phyloP scores from a whole-genome alignment of 2,797 vertebrate species.

The Tapera naevia region DNA sequence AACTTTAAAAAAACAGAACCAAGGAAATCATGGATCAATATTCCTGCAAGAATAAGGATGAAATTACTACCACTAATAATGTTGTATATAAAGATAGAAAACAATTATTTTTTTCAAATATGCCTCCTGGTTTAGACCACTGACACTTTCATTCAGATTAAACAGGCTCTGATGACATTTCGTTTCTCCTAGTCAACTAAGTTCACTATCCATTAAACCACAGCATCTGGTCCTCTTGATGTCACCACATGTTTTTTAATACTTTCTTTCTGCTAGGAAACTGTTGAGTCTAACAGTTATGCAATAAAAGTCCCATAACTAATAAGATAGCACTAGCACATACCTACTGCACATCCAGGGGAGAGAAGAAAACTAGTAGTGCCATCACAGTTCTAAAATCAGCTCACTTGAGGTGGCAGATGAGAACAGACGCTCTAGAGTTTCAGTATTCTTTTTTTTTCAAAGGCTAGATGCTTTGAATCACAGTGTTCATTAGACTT shows the following conservation, averaged over 20 bases:
- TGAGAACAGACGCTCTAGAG: not conserved
- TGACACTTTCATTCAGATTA: not conserved
- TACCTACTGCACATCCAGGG: not conserved
- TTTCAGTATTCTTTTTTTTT: not conserved
- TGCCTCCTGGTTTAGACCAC: not conserved
- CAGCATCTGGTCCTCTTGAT: not conserved
- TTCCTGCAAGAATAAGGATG: not conserved
- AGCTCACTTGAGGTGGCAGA: not conserved
- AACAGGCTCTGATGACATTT: not conserved
- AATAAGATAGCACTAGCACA: not conserved
- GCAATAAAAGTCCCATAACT: not conserved
- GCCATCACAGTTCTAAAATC: not conserved
- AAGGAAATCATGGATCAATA: not conserved
- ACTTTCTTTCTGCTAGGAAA: not conserved
- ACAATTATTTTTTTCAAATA: not conserved
- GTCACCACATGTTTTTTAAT: not conserved
- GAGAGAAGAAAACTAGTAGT: slow-evolving; percentile 14
- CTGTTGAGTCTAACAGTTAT: not conserved
- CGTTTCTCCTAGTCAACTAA: not conserved
- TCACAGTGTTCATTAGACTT: slow-evolving; percentile 12
- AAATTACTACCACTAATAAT: not conserved
- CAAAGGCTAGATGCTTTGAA: slow-evolving; percentile 8
- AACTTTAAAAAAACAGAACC: not conserved
- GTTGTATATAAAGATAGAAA: not conserved
- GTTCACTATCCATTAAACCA: not conserved